These are phyloP conservation scores for Habrosyne pyritoides DNA, from an alignment of 2,888 invertebrate genomes.

Conservation along the genomic window DNA sequence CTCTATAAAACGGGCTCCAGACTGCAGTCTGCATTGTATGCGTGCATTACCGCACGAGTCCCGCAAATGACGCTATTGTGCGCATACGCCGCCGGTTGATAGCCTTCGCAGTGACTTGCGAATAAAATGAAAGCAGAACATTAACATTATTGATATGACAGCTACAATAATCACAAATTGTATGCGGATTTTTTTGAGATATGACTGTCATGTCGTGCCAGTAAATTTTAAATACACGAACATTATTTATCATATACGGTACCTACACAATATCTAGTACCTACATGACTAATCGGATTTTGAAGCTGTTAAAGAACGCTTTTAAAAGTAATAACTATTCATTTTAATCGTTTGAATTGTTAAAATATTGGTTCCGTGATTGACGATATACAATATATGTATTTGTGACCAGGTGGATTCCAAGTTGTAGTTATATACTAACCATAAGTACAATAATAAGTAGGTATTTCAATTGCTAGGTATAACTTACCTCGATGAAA, in stretches of 20 bases:
- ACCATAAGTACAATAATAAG: too few relatives aligned
- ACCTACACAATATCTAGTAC: too few relatives aligned
- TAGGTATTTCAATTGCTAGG: too few relatives aligned
- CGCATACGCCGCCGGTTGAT: slow-evolving; percentile 21
- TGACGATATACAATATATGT: too few relatives aligned
- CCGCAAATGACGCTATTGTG: slow-evolving; percentile 41
- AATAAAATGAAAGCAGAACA: slow-evolving; percentile 30
- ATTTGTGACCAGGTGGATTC: too few relatives aligned
- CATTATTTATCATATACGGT: not conserved
- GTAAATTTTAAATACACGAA: not conserved
- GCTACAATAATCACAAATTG: slow-evolving; percentile 31
- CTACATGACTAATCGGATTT: not conserved
- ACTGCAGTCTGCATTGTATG: slow-evolving; percentile 8
- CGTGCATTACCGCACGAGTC: slow-evolving; percentile 21
- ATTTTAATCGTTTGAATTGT: too few relatives aligned
- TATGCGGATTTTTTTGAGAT: slow-evolving; percentile 13
- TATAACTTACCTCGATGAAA: too few relatives aligned
- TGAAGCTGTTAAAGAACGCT: not conserved
- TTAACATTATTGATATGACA: slow-evolving; percentile 36
- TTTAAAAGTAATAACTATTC: not conserved
- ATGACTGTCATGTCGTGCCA: not conserved
- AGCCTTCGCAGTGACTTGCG: slow-evolving; percentile 36
- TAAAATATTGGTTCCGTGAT: too few relatives aligned
- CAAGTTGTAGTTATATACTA: too few relatives aligned
- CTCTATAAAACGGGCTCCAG: not conserved